phyloP scores from a whole-genome alignment of 2,888 invertebrate genomes.

The Sericinus montela region DNA sequence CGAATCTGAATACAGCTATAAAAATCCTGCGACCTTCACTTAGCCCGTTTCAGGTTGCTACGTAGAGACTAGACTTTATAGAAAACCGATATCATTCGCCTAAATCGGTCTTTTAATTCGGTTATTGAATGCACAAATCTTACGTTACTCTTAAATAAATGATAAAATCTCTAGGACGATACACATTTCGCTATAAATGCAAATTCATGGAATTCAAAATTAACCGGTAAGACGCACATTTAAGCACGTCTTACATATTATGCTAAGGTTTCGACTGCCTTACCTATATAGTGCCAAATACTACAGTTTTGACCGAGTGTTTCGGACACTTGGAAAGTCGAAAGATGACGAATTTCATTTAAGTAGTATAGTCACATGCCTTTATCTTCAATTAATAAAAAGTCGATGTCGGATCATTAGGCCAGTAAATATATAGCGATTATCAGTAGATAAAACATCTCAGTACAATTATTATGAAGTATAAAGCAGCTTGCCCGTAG shows the following conservation, averaged over 20 bases:
- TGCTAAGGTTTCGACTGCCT: constrained; percentile 55
- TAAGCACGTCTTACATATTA: constrained; percentile 65
- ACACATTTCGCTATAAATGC: constrained; percentile 78
- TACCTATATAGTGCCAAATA: neutral
- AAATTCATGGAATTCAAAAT: constrained; percentile 79
- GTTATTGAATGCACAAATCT: constrained; percentile 57
- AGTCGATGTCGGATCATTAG: constrained; percentile 34
- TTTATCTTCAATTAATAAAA: constrained; percentile 23
- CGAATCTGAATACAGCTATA: constrained; percentile 48
- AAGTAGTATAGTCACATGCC: constrained; percentile 28
- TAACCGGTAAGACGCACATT: constrained; percentile 55
- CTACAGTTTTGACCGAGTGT: neutral
- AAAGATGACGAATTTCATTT: constrained; percentile 21
- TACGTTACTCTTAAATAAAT: constrained; percentile 69
- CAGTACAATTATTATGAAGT: constrained; percentile 24
- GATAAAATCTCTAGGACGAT: constrained; percentile 76
- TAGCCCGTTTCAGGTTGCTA: constrained; percentile 45
- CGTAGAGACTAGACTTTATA: constrained; percentile 69
- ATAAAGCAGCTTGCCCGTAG: constrained; percentile 25
- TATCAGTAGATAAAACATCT: constrained; percentile 23
- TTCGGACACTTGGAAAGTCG: neutral
- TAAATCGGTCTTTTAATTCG: constrained; percentile 60
- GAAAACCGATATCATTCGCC: constrained; percentile 67
- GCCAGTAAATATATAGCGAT: constrained; percentile 31
- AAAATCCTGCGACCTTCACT: constrained; percentile 38